Evolutionary conservation across 2,113 vertebrate species (phyloP).

Genomic region (Tachysurus fulvidraco): DNA sequence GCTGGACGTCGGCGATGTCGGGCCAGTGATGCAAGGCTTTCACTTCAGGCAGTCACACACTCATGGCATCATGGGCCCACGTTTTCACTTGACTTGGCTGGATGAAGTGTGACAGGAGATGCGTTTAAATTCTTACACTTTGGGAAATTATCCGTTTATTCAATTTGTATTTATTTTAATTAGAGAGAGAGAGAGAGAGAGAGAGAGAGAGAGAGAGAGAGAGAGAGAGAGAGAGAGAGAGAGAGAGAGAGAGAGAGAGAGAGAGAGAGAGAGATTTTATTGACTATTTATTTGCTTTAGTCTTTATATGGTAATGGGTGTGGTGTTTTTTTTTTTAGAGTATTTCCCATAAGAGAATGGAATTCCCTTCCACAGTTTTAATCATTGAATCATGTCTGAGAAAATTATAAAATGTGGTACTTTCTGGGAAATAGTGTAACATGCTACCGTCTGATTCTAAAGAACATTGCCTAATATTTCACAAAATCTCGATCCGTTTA

Average conservation of each 20-base stretch:
- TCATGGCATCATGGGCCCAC: not conserved
- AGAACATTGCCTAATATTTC: no score
- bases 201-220: not conserved
- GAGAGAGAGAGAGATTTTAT: not conserved
- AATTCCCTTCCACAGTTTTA: no score
- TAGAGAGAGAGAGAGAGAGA: not conserved
- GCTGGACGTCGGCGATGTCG: conserved; percentile 42
- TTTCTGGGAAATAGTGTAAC: not conserved
- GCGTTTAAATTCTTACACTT: not conserved
- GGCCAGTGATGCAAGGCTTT: conserved; percentile 56
- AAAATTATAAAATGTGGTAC: no score
- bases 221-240: not conserved
- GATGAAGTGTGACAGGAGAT: not conserved
- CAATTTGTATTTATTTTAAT: not conserved
- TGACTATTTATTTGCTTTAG: no score
- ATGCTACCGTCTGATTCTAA: not conserved
- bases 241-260: no score
- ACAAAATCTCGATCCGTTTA: no score
- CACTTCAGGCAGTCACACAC: not conserved
- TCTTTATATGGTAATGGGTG: not conserved
- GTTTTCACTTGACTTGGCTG: conserved; percentile 11
- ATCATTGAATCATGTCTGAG: no score
- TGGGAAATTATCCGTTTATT: not conserved
- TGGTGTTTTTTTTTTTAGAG: no score
- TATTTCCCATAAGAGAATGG: conserved; percentile 13